These are phyloP conservation scores for Acanthornis magna DNA, from an alignment of 2,797 vertebrate genomes.

Conservation along the genomic window DNA sequence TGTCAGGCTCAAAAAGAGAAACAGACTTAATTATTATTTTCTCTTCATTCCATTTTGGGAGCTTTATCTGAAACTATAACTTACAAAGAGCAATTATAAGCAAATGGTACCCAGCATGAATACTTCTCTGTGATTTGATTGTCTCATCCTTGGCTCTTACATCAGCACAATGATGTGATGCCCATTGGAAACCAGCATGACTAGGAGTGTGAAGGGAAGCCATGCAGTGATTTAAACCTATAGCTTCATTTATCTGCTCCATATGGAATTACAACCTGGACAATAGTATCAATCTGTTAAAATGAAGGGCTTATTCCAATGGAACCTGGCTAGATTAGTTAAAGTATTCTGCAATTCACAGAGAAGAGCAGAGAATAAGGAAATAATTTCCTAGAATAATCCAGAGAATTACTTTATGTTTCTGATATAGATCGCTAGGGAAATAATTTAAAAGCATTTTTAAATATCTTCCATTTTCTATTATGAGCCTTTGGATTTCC, in stretches of 20 bases:
- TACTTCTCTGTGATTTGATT: constrained; percentile 70
- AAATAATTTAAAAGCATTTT: constrained; percentile 83
- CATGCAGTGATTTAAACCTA: constrained; percentile 71
- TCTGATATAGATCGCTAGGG: constrained; percentile 80
- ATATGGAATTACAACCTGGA: constrained; percentile 62
- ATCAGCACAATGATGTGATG: constrained; percentile 69
- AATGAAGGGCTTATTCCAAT: constrained; percentile 62
- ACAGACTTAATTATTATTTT: constrained; percentile 71
- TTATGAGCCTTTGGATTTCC: constrained; percentile 80
- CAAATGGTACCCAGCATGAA: constrained; percentile 75
- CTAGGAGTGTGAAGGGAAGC: constrained; percentile 32
- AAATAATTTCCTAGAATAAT: constrained; percentile 80
- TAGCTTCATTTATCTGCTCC: constrained; percentile 56
- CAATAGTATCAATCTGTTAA: constrained; percentile 62
- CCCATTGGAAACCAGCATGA: constrained; percentile 67
- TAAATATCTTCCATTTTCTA: constrained; percentile 79
- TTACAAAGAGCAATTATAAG: constrained; percentile 77
- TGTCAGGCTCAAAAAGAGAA: constrained; percentile 68
- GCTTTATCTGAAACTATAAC: constrained; percentile 76
- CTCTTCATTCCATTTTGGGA: constrained; percentile 69
- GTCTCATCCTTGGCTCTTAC: constrained; percentile 67
- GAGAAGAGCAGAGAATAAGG: constrained; percentile 54
- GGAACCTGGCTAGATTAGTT: constrained; percentile 56
- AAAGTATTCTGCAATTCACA: constrained; percentile 66
- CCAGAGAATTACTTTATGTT: constrained; percentile 73